Base-by-base conservation (phyloP, 1,140 invertebrate genomes). In the Drosophila prosaltans region DNA sequence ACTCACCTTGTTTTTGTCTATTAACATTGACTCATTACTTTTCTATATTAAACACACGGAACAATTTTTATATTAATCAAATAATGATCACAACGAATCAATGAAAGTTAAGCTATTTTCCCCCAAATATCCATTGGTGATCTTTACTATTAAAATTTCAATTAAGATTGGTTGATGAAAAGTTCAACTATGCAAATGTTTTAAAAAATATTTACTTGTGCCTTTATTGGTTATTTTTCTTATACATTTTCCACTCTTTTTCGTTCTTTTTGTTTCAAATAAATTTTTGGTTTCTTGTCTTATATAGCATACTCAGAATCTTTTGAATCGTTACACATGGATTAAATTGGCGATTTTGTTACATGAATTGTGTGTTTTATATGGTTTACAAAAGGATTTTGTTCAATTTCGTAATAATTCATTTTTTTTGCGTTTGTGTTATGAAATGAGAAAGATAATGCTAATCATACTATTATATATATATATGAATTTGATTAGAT, bases 381-480 rank as follows among this genome's bases (percentile, higher is more conserved):
- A 16, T 51, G 45, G 61, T 5, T 11, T 45, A 32, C 63, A 10
- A 51, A 66, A 58, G 51, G 58, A 30, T 30, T 60, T 21, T 41
- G 41, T 11, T 59, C 2, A 58, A 21, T 32, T 24, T 65, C 65
- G 51, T 65, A 60, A 39, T 60, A 65, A 43, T 32, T 16, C 16
- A 16, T 16, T 16, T 16, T 16, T 16, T 16, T 16, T 16, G 16
- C 16, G 16, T 16, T 65, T 24, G 45, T 48, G 21, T 21, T 45
- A 21, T 51, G 45, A 51, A 51, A 51, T 51, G 45, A 51, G 45
- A 51, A 51, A 51, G 2, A 16, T 74, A 36, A 60, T n/a, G 71
- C 72, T 74, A 72, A 65, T 59, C 43, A 72, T 72, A 57, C 16
- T 21, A 54, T 10, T 57, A 11, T 40, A 66, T 60, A 36, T 41